Evolutionary conservation across 2,113 vertebrate genomes (phyloP).

Genomic region (Eurystomus gularis): DNA sequence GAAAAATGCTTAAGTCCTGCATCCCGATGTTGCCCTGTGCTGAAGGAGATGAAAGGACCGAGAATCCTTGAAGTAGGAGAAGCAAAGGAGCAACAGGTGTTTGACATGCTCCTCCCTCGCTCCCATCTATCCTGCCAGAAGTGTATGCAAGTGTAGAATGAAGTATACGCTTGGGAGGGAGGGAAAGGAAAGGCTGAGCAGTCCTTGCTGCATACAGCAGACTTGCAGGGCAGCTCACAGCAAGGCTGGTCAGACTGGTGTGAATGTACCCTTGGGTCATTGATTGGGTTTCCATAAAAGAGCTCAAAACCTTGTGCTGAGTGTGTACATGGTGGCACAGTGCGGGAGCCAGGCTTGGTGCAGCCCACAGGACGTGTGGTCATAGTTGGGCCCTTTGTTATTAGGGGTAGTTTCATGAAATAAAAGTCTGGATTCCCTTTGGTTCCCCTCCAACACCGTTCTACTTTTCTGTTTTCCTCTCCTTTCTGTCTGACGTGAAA

Average conservation of each 20-base stretch:
- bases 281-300: not conserved
- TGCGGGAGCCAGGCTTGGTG: not conserved
- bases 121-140: not conserved
- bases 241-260: not conserved
- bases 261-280: not conserved
- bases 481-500: not conserved
- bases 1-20: not conserved
- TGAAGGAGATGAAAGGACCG: not conserved
- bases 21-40: slow-evolving; percentile 14
- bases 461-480: not conserved
- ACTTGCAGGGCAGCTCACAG: not conserved
- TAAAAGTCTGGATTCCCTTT: not conserved
- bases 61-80: not conserved
- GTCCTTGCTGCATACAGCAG: not conserved
- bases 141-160: not conserved
- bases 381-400: not conserved
- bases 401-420: not conserved
- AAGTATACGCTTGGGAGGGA: not conserved
- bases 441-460: not conserved
- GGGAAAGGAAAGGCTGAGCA: not conserved
- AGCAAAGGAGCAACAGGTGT: not conserved
- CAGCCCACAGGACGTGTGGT: not conserved
- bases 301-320: not conserved
- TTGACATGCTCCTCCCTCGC: not conserved
- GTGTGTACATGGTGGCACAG: not conserved